Evolutionary conservation across 1,140 invertebrate species (phyloP).

Genomic region (Caenorhabditis remanei): DNA sequence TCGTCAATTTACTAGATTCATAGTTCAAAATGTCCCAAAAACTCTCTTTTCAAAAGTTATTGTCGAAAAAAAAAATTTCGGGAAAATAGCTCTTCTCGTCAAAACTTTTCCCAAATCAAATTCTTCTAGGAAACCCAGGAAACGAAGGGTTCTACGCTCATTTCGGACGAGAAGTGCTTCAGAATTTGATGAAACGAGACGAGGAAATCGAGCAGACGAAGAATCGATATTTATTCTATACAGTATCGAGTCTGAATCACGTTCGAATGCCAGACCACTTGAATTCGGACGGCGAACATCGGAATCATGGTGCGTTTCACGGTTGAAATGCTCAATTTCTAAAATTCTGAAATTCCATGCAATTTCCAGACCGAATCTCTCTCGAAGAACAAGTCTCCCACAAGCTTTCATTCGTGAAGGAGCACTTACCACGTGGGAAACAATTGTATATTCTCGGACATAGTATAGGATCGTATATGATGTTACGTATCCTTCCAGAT

Average conservation of each 20-base stretch:
- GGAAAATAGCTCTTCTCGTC: background rate
- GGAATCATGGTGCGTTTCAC: constrained; percentile 32
- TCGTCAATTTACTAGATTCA: no score
- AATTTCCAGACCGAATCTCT: constrained; percentile 66
- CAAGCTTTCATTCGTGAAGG: constrained; percentile 65
- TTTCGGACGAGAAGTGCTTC: constrained; percentile 62
- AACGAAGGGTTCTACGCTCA: constrained; percentile 69
- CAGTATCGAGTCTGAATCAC: constrained; percentile 70
- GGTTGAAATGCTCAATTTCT: no score
- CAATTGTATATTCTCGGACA: constrained; percentile 65
- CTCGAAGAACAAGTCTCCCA: constrained; percentile 69
- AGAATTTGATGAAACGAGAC: constrained; percentile 57
- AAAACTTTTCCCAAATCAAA: no score
- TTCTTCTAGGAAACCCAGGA: constrained; percentile 66
- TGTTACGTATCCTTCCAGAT: constrained; percentile 53
- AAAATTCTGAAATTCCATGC: background rate
- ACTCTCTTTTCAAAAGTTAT: background rate
- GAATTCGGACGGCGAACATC: constrained; percentile 23
- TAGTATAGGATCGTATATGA: constrained; percentile 70
- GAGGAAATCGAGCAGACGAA: constrained; percentile 26
- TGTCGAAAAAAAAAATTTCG: background rate
- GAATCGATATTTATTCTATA: constrained; percentile 67
- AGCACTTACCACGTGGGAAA: constrained; percentile 57
- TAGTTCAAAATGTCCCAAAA: no score
- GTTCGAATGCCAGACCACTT: constrained; percentile 66